These are phyloP conservation scores for Laterallus jamaicensis DNA, from an alignment of 2,113 vertebrate species.

Conservation along the genomic window DNA sequence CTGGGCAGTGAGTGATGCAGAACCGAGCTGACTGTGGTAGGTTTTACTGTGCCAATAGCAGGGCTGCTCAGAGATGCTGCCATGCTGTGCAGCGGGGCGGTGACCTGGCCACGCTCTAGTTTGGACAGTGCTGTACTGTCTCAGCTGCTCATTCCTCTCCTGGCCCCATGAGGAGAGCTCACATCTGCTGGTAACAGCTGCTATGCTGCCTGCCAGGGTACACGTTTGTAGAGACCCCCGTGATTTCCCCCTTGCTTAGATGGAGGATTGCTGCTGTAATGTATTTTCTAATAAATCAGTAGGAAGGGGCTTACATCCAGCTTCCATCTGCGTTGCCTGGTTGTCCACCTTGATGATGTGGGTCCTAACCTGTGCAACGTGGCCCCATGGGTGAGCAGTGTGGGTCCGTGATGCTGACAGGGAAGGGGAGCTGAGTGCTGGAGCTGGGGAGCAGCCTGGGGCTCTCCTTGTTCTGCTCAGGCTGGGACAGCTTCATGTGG, in stretches of 20 bases:
- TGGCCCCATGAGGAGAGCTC: background rate
- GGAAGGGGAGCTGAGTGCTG: background rate
- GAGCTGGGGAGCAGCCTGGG: background rate
- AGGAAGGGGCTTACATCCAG: background rate
- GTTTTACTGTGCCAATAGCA: background rate
- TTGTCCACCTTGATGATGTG: background rate
- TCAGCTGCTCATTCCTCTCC: constrained; percentile 41
- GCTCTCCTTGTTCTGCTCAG: background rate
- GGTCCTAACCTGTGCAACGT: fast-evolving
- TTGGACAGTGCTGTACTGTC: constrained; percentile 24
- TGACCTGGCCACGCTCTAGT: background rate
- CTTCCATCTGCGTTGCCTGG: background rate
- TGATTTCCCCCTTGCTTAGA: background rate
- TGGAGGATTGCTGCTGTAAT: background rate
- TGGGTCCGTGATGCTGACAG: background rate
- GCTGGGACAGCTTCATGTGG: background rate
- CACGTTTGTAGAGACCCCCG: background rate
- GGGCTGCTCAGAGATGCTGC: background rate
- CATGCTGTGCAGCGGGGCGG: fast-evolving
- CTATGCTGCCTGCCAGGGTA: background rate
- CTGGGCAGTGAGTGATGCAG: background rate
- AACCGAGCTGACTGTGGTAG: background rate
- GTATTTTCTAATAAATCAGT: background rate
- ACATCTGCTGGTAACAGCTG: constrained; percentile 20
- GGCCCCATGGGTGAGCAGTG: background rate